Evolutionary conservation across 2,888 invertebrate genomes (phyloP).

Genomic region (Epirrita christyi): DNA sequence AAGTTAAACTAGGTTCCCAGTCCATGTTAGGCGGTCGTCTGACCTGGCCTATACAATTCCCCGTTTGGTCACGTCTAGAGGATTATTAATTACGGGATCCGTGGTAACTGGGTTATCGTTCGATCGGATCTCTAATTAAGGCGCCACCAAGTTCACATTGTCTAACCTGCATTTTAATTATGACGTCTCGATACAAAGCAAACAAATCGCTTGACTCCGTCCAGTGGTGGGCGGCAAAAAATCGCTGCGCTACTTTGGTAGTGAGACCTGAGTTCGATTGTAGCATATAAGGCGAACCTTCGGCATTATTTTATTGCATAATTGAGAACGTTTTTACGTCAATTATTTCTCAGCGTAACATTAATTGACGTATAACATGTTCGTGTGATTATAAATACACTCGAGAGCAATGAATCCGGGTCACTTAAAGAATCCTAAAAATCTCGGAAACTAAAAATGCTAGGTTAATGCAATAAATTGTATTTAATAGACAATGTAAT

Average conservation of each 20-base stretch:
- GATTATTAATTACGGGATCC: conserved; percentile 65
- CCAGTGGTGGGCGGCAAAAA: conserved; percentile 47
- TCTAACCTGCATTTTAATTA: conserved; percentile 47
- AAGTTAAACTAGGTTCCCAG: conserved; percentile 56
- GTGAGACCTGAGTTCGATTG: conserved; percentile 45
- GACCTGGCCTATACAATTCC: conserved; percentile 61
- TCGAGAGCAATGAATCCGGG: no score
- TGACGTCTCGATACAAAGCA: conserved; percentile 54
- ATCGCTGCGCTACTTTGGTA: conserved; percentile 53
- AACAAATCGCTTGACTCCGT: conserved; percentile 49
- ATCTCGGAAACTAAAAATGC: no score
- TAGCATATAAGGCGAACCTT: conserved; percentile 59
- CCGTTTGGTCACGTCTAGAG: conserved; percentile 63
- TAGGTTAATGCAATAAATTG: no score
- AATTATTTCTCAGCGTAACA: conserved; percentile 68
- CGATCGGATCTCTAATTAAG: conserved; percentile 60
- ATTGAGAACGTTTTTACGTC: conserved; percentile 69
- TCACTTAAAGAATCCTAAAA: no score
- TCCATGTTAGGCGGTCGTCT: conserved; percentile 61
- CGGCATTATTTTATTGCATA: conserved; percentile 70
- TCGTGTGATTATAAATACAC: conserved; percentile 65
- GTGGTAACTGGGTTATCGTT: conserved; percentile 61
- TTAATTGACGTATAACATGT: conserved; percentile 76
- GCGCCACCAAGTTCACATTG: conserved; percentile 49
- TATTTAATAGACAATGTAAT: no score